Percentiles rank a stretch among this genome's conserved stretches.
phyloP scores from a whole-genome alignment of 2,888 invertebrate species.

The Cryptophagus acutangulus region DNA sequence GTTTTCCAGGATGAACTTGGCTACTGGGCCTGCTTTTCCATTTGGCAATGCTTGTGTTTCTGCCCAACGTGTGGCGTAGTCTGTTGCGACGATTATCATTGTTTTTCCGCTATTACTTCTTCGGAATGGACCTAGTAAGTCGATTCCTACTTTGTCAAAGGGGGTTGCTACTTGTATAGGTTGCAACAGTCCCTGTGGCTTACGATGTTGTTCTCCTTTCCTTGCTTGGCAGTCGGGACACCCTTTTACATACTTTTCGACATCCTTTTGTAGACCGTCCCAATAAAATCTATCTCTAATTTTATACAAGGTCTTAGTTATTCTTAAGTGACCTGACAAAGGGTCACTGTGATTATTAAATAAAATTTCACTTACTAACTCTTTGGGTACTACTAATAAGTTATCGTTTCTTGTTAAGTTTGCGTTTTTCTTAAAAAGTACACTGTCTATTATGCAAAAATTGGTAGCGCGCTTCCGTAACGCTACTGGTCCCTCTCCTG shows the following conservation, averaged over 20 bases:
- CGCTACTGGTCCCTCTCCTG: slow-evolving; percentile 14
- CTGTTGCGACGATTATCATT: slow-evolving; percentile 28
- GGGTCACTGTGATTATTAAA: slow-evolving; percentile 21
- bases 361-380: slow-evolving; percentile 21
- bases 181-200: slow-evolving; percentile 16
- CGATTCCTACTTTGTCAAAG: slow-evolving; percentile 22
- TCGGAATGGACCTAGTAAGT: slow-evolving; percentile 27
- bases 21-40: slow-evolving; percentile 10
- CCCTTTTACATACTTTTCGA: slow-evolving; percentile 22
- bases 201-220: slow-evolving; percentile 17
- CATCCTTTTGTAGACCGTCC: slow-evolving; percentile 12
- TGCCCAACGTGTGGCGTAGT: slow-evolving; percentile 25
- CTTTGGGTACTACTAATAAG: slow-evolving; percentile 23
- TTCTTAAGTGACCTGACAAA: slow-evolving; percentile 21
- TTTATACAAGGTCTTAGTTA: slow-evolving; percentile 23
- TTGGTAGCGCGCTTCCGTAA: slow-evolving; percentile 19
- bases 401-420: slow-evolving; percentile 11
- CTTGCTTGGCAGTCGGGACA: slow-evolving; percentile 25
- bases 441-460: slow-evolving; percentile 16
- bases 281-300: slow-evolving; percentile 24
- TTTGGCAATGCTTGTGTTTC: slow-evolving; percentile 5
- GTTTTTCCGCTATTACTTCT: slow-evolving; percentile 23
- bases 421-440: slow-evolving; percentile 20
- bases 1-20: slow-evolving; percentile 8
- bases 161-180: slow-evolving; percentile 9